Evolutionary conservation across 2,797 vertebrate genomes (phyloP), one percentile per base, ranked within the genome.

Genomic region (Synanceia verrucosa): DNA sequence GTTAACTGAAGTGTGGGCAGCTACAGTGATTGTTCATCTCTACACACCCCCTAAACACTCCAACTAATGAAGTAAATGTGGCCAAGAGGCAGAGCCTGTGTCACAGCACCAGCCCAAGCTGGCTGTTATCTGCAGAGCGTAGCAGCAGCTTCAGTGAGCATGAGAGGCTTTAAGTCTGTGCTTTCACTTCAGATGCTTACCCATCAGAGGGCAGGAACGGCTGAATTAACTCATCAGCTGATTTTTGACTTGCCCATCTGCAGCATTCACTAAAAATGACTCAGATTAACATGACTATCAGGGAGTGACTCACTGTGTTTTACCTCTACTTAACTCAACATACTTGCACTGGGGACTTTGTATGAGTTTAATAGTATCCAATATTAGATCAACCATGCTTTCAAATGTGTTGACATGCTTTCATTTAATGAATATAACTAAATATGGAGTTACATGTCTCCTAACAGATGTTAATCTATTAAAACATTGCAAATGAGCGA

Each of bases 141-240:
- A 65, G 61, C 48, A 58, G 36, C 21, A 34, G 48, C 43, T 23
- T 58, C 44, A 56, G 24, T 56, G 51, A 75, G 51, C 43, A 10
- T 1, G 37, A 44, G 44, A 26, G 46, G 50, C 47, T 69, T 73
- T 18, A 33, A 69, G 37, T 71, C 44, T 37, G 33, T 31, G 39
- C 68, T 48, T 73, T 71, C 47, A 67, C 56, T 60, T 48, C 37
- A 57, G 63, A 58, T 53, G 57, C n/a, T n/a, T n/a, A n/a, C n/a
- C n/a, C n/a, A 76, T 69, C 18, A 68, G 6, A 53, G 61, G 24
- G 63, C 70, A 62, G 43, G 59, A 70, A 73, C 28, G 74, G 82
- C 74, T 73, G 48, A 76, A 74, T 79, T 66, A 84, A 79, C 68
- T 82, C 81, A 88, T 82, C 62, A 63, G 69, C 50, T 50, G 64